A percentile compares a stretch with the other conserved stretches of the same genome.
These are phyloP conservation scores for Poecilia gillii DNA, from an alignment of 2,797 vertebrate genomes.

Conservation along the genomic window DNA sequence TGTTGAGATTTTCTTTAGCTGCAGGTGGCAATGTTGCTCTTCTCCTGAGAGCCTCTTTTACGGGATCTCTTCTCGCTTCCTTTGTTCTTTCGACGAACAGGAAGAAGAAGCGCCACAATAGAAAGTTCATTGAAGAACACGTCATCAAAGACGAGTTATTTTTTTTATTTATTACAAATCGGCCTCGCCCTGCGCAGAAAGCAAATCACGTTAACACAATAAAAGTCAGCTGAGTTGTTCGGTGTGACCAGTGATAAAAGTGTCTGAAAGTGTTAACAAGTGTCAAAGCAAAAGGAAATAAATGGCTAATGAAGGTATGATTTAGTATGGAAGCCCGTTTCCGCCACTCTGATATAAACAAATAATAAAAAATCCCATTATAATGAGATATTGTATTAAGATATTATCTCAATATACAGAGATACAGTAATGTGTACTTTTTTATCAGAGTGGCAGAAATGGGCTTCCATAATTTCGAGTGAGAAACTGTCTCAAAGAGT, in stretches of 20 bases:
- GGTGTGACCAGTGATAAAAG: not conserved
- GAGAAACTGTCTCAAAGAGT: constrained; percentile 20
- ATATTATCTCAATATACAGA: too few species aligned
- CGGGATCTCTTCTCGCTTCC: constrained; percentile 4
- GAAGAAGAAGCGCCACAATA: constrained; percentile 16
- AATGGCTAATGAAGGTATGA: too few species aligned
- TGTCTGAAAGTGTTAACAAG: constrained; percentile 46
- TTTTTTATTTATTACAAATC: constrained; percentile 38
- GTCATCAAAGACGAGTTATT: constrained; percentile 15
- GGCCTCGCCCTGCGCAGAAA: not conserved
- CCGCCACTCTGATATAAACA: not conserved
- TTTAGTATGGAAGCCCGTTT: too few species aligned
- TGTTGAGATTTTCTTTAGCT: constrained; percentile 10
- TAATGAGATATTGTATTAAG: too few species aligned
- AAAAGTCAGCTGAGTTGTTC: not conserved
- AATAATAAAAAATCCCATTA: not conserved
- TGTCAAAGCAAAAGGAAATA: constrained; percentile 37
- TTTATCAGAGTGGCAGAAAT: too few species aligned
- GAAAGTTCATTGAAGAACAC: constrained; percentile 21
- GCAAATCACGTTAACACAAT: not conserved
- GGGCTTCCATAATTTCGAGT: constrained; percentile 3
- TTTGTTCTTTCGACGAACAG: constrained; percentile 51
- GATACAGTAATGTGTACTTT: too few species aligned
- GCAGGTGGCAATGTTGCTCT: constrained; percentile 70
- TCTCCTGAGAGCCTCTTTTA: not conserved